Conservation (phyloP, 2,113 vertebrate genomes). For the Muscicapa adusta region DNA sequence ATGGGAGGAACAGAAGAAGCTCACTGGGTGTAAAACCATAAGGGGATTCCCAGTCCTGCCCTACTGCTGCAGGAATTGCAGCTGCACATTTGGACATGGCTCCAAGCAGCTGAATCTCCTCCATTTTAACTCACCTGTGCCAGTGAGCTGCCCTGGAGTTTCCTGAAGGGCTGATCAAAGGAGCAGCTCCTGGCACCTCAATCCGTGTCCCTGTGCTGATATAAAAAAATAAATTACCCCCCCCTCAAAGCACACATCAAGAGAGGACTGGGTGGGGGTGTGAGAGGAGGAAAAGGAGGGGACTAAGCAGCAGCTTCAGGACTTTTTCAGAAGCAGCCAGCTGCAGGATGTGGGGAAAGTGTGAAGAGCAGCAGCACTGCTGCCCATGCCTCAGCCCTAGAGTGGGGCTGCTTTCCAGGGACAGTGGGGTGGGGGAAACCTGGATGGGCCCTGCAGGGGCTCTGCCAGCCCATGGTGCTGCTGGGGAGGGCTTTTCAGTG, state of each 20-base stretch:
- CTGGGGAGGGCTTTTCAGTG: background rate
- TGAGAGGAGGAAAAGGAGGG: background rate
- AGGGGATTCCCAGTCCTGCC: background rate
- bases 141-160: background rate
- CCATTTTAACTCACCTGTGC: background rate
- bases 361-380: background rate
- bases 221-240: background rate
- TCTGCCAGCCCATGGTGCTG: background rate
- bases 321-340: rapidly evolving
- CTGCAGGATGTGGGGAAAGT: conserved; percentile 18
- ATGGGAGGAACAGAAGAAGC: background rate
- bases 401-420: background rate
- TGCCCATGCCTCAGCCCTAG: background rate
- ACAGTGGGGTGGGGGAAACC: rapidly evolving
- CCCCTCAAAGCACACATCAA: background rate
- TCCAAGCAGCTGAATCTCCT: background rate
- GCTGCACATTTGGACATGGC: rapidly evolving
- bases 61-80: background rate
- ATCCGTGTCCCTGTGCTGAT: background rate
- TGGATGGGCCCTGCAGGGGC: rapidly evolving
- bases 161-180: background rate
- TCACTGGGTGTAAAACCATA: background rate
- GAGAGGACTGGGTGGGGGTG: background rate
- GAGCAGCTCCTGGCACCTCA: background rate
- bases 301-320: background rate